Conservation (phyloP, 2,113 vertebrate species). For the Zeus faber region DNA sequence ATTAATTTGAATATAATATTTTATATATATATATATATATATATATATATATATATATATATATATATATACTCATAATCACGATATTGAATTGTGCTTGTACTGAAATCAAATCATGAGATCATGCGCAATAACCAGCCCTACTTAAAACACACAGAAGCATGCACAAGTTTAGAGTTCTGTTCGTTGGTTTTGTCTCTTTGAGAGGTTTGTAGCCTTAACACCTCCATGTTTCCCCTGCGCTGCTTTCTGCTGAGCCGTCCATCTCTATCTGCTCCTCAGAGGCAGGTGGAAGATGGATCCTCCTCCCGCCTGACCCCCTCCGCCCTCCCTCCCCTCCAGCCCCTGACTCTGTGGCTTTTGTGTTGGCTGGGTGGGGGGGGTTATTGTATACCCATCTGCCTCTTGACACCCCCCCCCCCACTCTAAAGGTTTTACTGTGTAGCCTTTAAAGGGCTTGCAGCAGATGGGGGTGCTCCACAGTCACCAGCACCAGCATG, state of each 20-base stretch:
- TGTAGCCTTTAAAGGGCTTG: slow-evolving; percentile 48
- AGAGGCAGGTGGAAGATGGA: slow-evolving; percentile 47
- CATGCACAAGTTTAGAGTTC: too few relatives aligned
- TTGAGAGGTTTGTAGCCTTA: too few relatives aligned
- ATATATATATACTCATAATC: too few relatives aligned
- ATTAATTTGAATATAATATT: too few relatives aligned
- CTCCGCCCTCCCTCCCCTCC: slow-evolving; percentile 11
- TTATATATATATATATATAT: too few relatives aligned
- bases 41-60: too few relatives aligned
- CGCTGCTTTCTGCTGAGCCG: background rate
- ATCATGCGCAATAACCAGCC: too few relatives aligned
- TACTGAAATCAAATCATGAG: too few relatives aligned
- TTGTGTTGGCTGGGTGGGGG: slow-evolving; percentile 35
- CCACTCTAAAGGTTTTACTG: slow-evolving; percentile 21
- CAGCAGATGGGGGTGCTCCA: slow-evolving; percentile 46
- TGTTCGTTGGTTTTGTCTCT: too few relatives aligned
- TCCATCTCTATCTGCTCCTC: background rate
- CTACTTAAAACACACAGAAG: too few relatives aligned
- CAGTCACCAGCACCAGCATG: slow-evolving; percentile 24
- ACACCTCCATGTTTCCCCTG: too few relatives aligned
- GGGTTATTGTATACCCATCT: slow-evolving; percentile 64
- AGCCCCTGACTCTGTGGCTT: slow-evolving; percentile 18
- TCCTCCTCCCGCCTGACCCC: slow-evolving; percentile 8
- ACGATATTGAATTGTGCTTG: too few relatives aligned
- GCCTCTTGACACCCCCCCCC: slow-evolving; percentile 41